phyloP scores from a whole-genome alignment of 2,113 vertebrate genomes.

The Anoplopoma fimbria region DNA sequence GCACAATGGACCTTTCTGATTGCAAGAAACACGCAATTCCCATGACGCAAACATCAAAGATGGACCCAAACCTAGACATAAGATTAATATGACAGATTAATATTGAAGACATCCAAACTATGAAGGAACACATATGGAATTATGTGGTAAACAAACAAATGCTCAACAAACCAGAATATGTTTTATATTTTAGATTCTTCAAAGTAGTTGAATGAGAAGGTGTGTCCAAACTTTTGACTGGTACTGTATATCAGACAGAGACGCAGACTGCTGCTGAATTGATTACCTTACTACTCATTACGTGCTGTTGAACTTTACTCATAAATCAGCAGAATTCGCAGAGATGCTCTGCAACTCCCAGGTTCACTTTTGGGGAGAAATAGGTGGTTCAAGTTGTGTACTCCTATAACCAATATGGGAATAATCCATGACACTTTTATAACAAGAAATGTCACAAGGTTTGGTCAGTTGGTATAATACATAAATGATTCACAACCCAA shows the following conservation, averaged over 20 bases:
- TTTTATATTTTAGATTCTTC: too few species aligned
- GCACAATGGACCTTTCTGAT: conserved; percentile 21
- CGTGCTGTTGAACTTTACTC: neutral
- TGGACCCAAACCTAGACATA: conserved; percentile 10
- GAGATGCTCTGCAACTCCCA: neutral
- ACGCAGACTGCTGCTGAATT: neutral
- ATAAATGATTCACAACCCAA: neutral
- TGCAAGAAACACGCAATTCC: conserved; percentile 34
- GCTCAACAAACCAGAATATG: too few species aligned
- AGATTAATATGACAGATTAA: too few species aligned
- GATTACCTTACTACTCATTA: neutral
- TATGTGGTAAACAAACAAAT: too few species aligned
- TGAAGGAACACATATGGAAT: too few species aligned
- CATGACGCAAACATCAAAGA: conserved; percentile 51
- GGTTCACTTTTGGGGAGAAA: neutral
- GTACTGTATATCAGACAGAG: too few species aligned
- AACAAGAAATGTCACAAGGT: neutral
- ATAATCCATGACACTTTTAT: neutral
- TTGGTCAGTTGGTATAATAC: neutral
- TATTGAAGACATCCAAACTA: too few species aligned
- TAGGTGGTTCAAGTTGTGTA: neutral
- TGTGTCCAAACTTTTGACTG: too few species aligned
- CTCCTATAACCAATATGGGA: neutral
- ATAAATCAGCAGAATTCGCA: neutral
- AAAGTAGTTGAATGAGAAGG: too few species aligned